phyloP scores from a whole-genome alignment of 2,113 vertebrate species.

The Pedetes capensis region DNA sequence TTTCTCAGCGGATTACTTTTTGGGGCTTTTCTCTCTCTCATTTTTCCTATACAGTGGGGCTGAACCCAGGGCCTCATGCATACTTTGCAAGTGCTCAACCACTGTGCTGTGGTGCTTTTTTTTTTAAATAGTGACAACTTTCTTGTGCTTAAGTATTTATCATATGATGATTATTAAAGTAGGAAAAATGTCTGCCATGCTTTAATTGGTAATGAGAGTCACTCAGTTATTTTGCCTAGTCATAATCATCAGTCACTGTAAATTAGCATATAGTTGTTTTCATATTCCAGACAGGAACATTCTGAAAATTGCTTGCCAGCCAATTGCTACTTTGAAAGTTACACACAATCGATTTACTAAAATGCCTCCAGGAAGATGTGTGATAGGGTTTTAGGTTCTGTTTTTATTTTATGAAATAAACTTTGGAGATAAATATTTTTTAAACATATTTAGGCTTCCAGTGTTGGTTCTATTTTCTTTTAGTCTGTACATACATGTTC shows the following conservation, averaged over 20 bases:
- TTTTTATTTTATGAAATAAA: constrained; percentile 26
- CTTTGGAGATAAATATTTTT: constrained; percentile 31
- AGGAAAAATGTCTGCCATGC: constrained; percentile 22
- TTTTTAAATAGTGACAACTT: too few species aligned
- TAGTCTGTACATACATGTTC: not conserved
- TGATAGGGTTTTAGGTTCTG: not conserved
- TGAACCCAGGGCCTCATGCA: too few species aligned
- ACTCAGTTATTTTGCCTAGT: constrained; percentile 28
- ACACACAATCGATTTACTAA: not conserved
- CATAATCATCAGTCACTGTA: constrained; percentile 20
- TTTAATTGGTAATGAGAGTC: not conserved
- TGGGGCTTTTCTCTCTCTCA: not conserved
- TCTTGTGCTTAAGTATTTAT: constrained; percentile 18
- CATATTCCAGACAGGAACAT: not conserved
- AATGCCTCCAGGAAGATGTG: not conserved
- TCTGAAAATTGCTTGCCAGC: constrained; percentile 25
- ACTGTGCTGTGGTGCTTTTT: too few species aligned
- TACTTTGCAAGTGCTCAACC: too few species aligned
- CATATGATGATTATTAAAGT: constrained; percentile 24
- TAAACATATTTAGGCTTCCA: not conserved
- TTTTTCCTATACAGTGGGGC: too few species aligned
- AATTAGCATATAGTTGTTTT: constrained; percentile 25
- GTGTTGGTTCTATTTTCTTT: not conserved
- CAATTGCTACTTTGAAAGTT: not conserved
- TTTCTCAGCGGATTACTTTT: not conserved